Percentiles rank a stretch among this genome's conserved stretches.
phyloP scores from a whole-genome alignment of 2,888 invertebrate species.

The Dorcus parallelipipedus region DNA sequence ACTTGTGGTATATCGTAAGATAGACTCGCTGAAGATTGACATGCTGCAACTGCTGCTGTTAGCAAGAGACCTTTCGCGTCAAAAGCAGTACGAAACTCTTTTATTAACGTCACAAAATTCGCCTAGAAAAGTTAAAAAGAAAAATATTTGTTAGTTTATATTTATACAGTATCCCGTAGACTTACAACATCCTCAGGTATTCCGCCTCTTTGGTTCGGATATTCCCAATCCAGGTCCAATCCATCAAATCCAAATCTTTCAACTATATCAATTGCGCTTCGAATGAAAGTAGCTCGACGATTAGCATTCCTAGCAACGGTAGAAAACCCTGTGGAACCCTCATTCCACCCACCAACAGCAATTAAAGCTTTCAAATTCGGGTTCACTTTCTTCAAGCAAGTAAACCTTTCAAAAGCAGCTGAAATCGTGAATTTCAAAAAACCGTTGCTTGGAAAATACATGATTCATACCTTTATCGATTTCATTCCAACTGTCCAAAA shows the following conservation, averaged over 20 bases:
- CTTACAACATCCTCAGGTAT: constrained; percentile 31
- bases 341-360: constrained; percentile 68
- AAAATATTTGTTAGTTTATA: too few species aligned
- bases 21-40: too few species aligned
- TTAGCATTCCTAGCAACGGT: constrained; percentile 49
- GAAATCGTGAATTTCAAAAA: too few species aligned
- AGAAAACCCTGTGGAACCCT: constrained; percentile 44
- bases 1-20: too few species aligned
- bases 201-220: constrained; percentile 57
- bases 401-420: too few species aligned
- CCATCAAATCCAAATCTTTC: constrained; percentile 62
- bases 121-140: too few species aligned
- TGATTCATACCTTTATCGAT: constrained; percentile 46
- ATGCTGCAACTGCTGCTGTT: too few species aligned
- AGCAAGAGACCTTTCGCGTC: too few species aligned
- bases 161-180: too few species aligned
- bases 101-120: too few species aligned
- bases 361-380: constrained; percentile 11
- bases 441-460: not conserved
- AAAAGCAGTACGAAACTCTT: too few species aligned
- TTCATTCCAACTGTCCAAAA: constrained; percentile 63
- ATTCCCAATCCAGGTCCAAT: constrained; percentile 71
- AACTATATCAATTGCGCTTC: constrained; percentile 55
- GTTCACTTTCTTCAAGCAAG: not conserved
- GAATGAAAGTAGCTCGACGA: constrained; percentile 54